Base-by-base conservation (phyloP, 30 jellyfish, hydroid and myxozoan species). In the Catostylus mosaicus region DNA sequence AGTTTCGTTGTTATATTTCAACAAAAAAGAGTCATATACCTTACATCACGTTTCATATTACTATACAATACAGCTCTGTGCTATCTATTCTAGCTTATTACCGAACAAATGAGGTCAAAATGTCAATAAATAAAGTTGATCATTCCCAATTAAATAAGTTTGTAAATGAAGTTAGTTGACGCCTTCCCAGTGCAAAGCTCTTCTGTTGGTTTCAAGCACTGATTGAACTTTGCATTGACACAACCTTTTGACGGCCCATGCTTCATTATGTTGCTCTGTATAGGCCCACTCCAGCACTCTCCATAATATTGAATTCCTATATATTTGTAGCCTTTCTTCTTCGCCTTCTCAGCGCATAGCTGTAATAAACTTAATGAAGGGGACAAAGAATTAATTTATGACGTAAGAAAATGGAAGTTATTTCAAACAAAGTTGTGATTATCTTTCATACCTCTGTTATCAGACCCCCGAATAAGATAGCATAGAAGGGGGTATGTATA, bases 201-300 rank as follows among this genome's bases (percentile, higher is more conserved):
- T 4, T 73, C 75, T 5, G 33, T 26, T 11, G 75, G 24, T 20
- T 19, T 43, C 12, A 69, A 11, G 61, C 95, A 84, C 31, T 23
- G 27, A 18, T 40, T 32, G 69, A 51, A 84, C 30, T 9, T 61
- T 14, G 89, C 95, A 74, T 73, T 38, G 35, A 73, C 61, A 30
- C 95, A 84, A 3, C 7, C 77, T 18, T 29, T 48, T 35, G 73
- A 47, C 2, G 80, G 43, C 40, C 88, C 86, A 56, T 72, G 56
- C 11, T 30, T 73, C 40, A 1, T 8, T 50, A 37, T 52, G 16
- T 24, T 66, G 0, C 61, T 60, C n/a, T 19, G 20, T 23, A 9
- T 50, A 0, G 75, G 68, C 35, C 85, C 80, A 48, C 97, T 88
- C 98, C 98, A 92, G 57, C 98, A 92, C 62, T 92, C 98, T 19